Conservation (phyloP, 2,888 invertebrate genomes). For the Aromia moschata region DNA sequence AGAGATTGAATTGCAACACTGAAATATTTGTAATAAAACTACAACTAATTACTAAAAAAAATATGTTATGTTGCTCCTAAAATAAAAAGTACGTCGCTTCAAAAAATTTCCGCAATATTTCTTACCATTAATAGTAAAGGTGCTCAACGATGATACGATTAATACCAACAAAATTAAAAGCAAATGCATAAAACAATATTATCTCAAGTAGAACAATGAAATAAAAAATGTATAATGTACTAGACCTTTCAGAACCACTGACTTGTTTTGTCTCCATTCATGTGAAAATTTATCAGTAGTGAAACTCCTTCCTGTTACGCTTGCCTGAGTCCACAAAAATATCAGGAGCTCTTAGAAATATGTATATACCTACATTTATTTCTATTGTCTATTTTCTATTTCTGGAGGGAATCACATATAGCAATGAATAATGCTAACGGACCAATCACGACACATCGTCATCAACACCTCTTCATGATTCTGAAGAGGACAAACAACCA, state of each 20-base stretch:
- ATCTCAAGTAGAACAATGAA: slow-evolving; percentile 11
- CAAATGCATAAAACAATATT: background rate
- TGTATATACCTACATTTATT: too few species aligned
- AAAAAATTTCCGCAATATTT: too few species aligned
- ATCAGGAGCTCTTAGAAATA: too few species aligned
- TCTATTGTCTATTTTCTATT: slow-evolving; percentile 20
- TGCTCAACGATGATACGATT: too few species aligned
- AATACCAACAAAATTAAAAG: background rate
- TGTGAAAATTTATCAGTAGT: slow-evolving; percentile 21
- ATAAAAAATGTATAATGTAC: slow-evolving; percentile 11
- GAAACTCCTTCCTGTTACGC: slow-evolving; percentile 18
- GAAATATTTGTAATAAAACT: too few species aligned
- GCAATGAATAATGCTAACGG: slow-evolving; percentile 2
- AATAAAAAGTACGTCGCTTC: too few species aligned
- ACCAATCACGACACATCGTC: background rate
- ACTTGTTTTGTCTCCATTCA: slow-evolving; percentile 19
- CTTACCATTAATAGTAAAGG: too few species aligned
- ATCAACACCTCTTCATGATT: background rate
- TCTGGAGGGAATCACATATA: background rate
- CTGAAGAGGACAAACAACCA: background rate
- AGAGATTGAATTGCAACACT: too few species aligned
- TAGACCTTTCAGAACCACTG: slow-evolving; percentile 17
- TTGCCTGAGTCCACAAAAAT: slow-evolving; percentile 8
- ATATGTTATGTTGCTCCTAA: too few species aligned
- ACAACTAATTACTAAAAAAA: too few species aligned